These are phyloP conservation scores for Staurois parvus DNA, from an alignment of 2,797 vertebrate species.

Conservation along the genomic window DNA sequence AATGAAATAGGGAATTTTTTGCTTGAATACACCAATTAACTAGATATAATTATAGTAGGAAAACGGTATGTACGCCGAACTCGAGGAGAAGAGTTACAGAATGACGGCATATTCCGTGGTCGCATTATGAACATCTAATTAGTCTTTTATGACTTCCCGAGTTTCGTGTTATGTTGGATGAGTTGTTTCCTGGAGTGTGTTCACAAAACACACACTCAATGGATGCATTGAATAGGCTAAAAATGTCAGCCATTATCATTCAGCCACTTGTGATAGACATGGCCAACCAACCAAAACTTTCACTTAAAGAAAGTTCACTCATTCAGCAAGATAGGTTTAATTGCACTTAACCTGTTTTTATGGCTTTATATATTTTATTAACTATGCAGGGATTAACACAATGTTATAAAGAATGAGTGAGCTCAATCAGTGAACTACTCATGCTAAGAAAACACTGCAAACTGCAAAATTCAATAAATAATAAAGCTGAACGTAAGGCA, in stretches of 20 bases:
- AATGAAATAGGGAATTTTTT: conserved; percentile 47
- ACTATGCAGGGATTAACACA: background rate
- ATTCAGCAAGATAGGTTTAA: conserved; percentile 18
- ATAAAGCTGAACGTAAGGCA: too few relatives aligned
- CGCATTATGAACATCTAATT: conserved; percentile 45
- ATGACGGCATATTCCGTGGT: conserved; percentile 9
- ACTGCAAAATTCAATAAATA: too few relatives aligned
- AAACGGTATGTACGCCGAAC: conserved; percentile 25
- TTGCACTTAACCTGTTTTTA: background rate
- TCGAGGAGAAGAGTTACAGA: conserved; percentile 1
- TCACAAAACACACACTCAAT: conserved; percentile 26
- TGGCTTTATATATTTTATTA: background rate
- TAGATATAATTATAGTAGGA: conserved; percentile 42
- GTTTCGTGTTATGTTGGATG: conserved; percentile 20
- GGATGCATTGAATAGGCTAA: conserved; percentile 1
- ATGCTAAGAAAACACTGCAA: too few relatives aligned
- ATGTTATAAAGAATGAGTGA: too few relatives aligned
- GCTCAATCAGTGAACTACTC: too few relatives aligned
- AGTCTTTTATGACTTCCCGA: conserved; percentile 39
- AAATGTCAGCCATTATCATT: conserved; percentile 5
- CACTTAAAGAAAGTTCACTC: background rate
- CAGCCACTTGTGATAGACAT: conserved; percentile 22
- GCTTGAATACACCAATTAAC: conserved; percentile 47
- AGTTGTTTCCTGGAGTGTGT: conserved; percentile 29
- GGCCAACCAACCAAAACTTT: background rate